These are phyloP conservation scores for Bombus huntii DNA, from an alignment of 1,140 invertebrate species.

Conservation along the genomic window DNA sequence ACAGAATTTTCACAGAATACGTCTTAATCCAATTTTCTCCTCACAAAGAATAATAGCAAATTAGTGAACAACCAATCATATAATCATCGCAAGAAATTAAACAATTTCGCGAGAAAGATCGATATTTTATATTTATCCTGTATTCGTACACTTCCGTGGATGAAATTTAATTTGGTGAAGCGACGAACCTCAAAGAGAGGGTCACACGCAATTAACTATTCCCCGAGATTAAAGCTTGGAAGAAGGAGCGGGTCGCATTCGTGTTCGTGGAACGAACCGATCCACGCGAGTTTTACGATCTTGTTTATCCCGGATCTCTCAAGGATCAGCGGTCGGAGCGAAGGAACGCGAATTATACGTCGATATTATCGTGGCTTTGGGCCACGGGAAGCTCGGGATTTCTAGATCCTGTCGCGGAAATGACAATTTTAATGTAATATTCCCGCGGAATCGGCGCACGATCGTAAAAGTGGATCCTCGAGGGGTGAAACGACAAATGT, in stretches of 20 bases:
- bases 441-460: background rate
- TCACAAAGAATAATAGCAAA: too few species aligned
- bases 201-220: too few species aligned
- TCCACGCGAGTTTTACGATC: constrained; percentile 61
- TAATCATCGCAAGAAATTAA: background rate
- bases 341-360: constrained; percentile 6
- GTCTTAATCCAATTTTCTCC: too few species aligned
- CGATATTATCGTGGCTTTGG: background rate
- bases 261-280: constrained; percentile 51
- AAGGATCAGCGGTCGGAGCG: background rate
- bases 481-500: background rate
- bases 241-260: background rate
- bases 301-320: constrained; percentile 62
- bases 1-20: too few species aligned
- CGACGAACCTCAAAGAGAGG: background rate
- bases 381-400: background rate
- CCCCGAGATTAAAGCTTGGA: background rate
- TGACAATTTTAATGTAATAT: constrained; percentile 4
- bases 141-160: background rate
- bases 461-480: constrained; percentile 8
- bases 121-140: too few species aligned
- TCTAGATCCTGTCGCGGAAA: constrained; percentile 20
- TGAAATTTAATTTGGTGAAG: constrained; percentile 23
- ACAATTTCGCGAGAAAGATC: background rate
- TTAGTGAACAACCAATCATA: background rate